phyloP scores from a whole-genome alignment of 2,113 vertebrate species.

The Halichoeres trimaculatus region DNA sequence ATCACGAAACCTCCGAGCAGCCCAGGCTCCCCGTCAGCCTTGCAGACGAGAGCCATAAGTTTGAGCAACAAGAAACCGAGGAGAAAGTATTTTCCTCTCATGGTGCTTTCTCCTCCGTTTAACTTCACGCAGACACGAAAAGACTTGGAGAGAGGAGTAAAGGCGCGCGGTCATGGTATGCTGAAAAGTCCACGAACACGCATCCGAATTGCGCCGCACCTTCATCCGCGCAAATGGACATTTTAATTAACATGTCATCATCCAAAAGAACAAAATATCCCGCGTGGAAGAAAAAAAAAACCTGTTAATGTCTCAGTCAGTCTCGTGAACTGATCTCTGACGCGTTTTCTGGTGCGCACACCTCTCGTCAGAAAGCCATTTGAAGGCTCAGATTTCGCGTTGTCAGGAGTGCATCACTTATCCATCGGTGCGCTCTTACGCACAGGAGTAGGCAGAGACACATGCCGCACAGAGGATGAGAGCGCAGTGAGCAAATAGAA shows the following conservation, averaged over 20 bases:
- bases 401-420: slow-evolving; percentile 57
- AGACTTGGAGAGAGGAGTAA: slow-evolving; percentile 54
- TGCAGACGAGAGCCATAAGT: slow-evolving; percentile 91
- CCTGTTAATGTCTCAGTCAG: too few relatives aligned
- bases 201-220: slow-evolving; percentile 71
- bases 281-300: background rate
- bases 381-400: slow-evolving; percentile 39
- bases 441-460: slow-evolving; percentile 69
- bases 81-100: slow-evolving; percentile 89
- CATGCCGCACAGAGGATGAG: slow-evolving; percentile 68
- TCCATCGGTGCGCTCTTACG: slow-evolving; percentile 78
- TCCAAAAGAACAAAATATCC: slow-evolving; percentile 28
- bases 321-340: background rate
- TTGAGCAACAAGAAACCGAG: slow-evolving; percentile 93
- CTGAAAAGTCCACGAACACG: slow-evolving; percentile 76
- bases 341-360: slow-evolving; percentile 31
- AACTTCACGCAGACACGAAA: slow-evolving; percentile 71
- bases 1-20: slow-evolving; percentile 92
- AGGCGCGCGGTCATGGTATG: slow-evolving; percentile 69
- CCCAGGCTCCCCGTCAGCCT: slow-evolving; percentile 93
- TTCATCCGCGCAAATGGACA: slow-evolving; percentile 71
- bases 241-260: slow-evolving; percentile 64
- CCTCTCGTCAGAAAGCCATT: slow-evolving; percentile 35
- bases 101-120: slow-evolving; percentile 70
- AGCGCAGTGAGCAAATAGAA: slow-evolving; percentile 79